Conservation (phyloP, 2,113 vertebrate species). For the Crotalus viridis region DNA sequence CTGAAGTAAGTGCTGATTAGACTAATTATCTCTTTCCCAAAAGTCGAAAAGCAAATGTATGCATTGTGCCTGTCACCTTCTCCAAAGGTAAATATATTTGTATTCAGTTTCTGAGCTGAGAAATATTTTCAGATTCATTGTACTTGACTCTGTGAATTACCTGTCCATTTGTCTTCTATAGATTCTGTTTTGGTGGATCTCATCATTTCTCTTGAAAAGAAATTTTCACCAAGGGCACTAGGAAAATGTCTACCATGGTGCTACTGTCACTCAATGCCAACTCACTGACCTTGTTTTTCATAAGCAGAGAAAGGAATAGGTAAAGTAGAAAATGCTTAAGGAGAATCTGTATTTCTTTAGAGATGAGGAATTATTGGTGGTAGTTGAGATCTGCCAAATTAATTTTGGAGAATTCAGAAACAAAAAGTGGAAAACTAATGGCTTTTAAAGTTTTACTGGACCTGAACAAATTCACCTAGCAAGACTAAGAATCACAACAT, state of each 20-base stretch:
- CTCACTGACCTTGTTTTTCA: slow-evolving; percentile 68
- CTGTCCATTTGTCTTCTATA: background rate
- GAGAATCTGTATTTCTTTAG: slow-evolving; percentile 65
- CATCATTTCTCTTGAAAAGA: background rate
- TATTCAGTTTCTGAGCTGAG: background rate
- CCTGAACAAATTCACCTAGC: slow-evolving; percentile 59
- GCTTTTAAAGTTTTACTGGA: slow-evolving; percentile 55
- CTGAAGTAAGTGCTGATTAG: background rate
- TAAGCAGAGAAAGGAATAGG: slow-evolving; percentile 66
- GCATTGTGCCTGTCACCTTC: background rate
- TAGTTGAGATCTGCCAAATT: slow-evolving; percentile 61
- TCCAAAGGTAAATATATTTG: background rate
- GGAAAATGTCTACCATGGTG: slow-evolving; percentile 16
- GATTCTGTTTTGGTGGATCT: background rate
- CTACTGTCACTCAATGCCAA: slow-evolving; percentile 1
- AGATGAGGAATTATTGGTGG: slow-evolving; percentile 44
- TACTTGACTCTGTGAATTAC: background rate
- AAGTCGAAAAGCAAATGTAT: background rate
- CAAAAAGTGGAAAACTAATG: slow-evolving; percentile 38
- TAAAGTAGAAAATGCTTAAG: slow-evolving; percentile 69
- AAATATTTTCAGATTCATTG: background rate
- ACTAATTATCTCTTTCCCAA: background rate
- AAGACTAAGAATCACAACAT: slow-evolving; percentile 12
- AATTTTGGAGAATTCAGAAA: slow-evolving; percentile 51
- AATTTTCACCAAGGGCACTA: background rate